These are phyloP conservation scores for Rhaphigaster nebulosa DNA, from an alignment of 2,888 invertebrate genomes.

Conservation along the genomic window DNA sequence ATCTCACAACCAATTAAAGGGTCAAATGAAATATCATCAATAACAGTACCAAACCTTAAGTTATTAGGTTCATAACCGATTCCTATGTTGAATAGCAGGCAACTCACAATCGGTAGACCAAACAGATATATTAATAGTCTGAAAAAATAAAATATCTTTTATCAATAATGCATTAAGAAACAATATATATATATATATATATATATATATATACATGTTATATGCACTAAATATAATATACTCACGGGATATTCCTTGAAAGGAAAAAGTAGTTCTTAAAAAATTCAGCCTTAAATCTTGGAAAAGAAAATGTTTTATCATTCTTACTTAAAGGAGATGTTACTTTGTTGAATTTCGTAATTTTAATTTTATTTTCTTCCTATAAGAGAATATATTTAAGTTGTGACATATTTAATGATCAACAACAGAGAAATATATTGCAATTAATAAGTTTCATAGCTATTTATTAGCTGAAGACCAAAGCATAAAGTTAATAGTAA, in stretches of 20 bases:
- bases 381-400: neutral
- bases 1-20: neutral
- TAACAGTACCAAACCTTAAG: constrained; percentile 69
- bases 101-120: constrained; percentile 70
- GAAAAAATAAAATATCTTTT: constrained; percentile 64
- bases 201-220: neutral
- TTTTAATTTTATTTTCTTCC: constrained; percentile 7
- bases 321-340: constrained; percentile 40
- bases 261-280: constrained; percentile 61
- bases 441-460: neutral
- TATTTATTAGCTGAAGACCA: neutral
- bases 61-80: constrained; percentile 67
- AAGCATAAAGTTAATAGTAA: neutral
- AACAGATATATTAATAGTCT: constrained; percentile 69
- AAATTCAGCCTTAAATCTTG: constrained; percentile 60
- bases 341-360: constrained; percentile 36
- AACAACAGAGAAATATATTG: neutral
- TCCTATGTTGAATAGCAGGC: constrained; percentile 70
- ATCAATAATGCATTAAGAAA: neutral
- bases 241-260: constrained; percentile 62
- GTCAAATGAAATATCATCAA: constrained; percentile 67
- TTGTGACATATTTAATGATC: neutral
- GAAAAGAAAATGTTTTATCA: constrained; percentile 41
- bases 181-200: neutral
- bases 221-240: constrained; percentile 20